A percentile compares a stretch with the other conserved stretches of the same genome.
Conservation (phyloP, 2,888 invertebrate species). For the Agrochola macilenta region DNA sequence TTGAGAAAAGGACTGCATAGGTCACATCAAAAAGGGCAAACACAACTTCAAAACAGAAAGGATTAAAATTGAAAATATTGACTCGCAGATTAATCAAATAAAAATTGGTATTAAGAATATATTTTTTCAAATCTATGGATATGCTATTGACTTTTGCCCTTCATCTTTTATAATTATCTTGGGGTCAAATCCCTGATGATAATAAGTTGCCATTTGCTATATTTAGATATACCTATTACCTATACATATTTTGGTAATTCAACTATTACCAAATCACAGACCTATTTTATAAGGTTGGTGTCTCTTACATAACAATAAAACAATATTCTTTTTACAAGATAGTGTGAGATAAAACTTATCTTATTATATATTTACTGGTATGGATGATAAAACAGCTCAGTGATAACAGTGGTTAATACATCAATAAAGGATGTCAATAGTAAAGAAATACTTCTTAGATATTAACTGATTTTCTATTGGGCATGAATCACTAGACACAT, state of each 20-base stretch:
- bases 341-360: constrained; percentile 59
- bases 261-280: constrained; percentile 16
- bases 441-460: constrained; percentile 24
- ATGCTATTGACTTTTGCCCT: not conserved
- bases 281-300: constrained; percentile 27
- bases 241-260: not conserved
- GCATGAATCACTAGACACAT: constrained; percentile 37
- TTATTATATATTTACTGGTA: constrained; percentile 47
- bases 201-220: constrained; percentile 9
- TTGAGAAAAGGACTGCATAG: not conserved
- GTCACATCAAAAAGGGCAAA: not conserved
- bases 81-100: not conserved
- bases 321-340: constrained; percentile 38
- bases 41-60: not conserved
- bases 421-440: constrained; percentile 33
- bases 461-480: constrained; percentile 20
- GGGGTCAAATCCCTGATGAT: constrained; percentile 12
- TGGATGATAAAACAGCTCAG: constrained; percentile 55
- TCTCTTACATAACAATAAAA: constrained; percentile 57
- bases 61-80: not conserved
- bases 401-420: constrained; percentile 62
- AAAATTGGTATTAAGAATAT: not conserved
- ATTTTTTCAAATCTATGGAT: not conserved
- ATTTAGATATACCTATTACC: not conserved
- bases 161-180: constrained; percentile 7